Conservation (phyloP, 2,888 invertebrate species). For the Ceraclea dissimilis region DNA sequence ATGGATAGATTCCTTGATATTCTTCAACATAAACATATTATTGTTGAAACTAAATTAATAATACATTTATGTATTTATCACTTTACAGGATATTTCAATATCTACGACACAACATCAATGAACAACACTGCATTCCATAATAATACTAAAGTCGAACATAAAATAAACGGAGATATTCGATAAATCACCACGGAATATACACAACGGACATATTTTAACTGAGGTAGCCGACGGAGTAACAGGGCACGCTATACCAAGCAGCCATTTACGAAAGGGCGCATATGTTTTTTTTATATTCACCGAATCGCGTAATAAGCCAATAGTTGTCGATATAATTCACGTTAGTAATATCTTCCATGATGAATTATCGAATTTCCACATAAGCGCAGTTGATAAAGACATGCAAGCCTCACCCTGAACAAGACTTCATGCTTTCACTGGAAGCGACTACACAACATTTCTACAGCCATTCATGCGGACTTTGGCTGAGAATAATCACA, state of each 20-base stretch:
- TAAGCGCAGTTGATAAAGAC: conserved; percentile 14
- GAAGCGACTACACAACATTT: conserved; percentile 17
- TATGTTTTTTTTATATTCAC: conserved; percentile 18
- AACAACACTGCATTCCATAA: background rate
- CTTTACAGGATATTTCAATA: background rate
- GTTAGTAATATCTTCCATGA: conserved; percentile 11
- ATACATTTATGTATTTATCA: background rate
- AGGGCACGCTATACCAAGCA: conserved; percentile 15
- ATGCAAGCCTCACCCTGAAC: conserved; percentile 21
- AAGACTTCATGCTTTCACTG: conserved; percentile 23
- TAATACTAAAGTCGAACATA: background rate
- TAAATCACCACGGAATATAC: conserved; percentile 19
- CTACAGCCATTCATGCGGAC: conserved; percentile 19
- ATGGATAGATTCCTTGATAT: background rate
- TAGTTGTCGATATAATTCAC: conserved; percentile 1
- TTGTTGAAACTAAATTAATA: background rate
- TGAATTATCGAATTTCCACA: conserved; percentile 20
- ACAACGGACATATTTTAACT: conserved; percentile 22
- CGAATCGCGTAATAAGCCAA: background rate
- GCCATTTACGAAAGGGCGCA: conserved; percentile 21
- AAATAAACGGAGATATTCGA: conserved; percentile 11
- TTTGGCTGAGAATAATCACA: conserved; percentile 14
- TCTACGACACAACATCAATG: conserved; percentile 1
- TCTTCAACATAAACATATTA: background rate
- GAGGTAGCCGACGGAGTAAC: conserved; percentile 16